These are phyloP conservation scores for Falco peregrinus DNA, from an alignment of 2,797 vertebrate species.

Conservation along the genomic window DNA sequence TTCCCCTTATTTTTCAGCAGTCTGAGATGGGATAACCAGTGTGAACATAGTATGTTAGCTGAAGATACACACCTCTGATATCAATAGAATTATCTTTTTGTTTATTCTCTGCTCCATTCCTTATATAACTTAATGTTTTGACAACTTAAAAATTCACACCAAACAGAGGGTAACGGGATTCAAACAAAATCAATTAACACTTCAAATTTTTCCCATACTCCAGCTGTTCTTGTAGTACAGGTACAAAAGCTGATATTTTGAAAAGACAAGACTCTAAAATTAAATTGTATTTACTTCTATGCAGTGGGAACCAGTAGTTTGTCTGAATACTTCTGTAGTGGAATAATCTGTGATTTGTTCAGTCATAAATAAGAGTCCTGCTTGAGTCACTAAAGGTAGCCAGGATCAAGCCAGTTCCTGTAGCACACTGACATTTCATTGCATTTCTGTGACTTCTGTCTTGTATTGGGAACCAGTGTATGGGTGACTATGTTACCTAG, in stretches of 20 bases:
- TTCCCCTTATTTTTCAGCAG: background rate
- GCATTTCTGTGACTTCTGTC: background rate
- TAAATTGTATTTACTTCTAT: conserved; percentile 39
- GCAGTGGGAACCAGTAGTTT: background rate
- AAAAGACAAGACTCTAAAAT: background rate
- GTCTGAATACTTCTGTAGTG: background rate
- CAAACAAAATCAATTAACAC: conserved; percentile 66
- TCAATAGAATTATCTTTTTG: background rate
- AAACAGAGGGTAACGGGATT: conserved; percentile 35
- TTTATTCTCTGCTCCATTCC: background rate
- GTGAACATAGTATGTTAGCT: background rate
- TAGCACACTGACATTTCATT: background rate
- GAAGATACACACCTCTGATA: background rate
- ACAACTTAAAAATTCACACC: conserved; percentile 43
- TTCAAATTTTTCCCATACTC: conserved; percentile 41
- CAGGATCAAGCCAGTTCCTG: background rate
- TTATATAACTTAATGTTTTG: conserved; percentile 38
- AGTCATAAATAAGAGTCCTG: background rate
- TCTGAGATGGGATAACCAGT: background rate
- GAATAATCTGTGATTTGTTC: background rate
- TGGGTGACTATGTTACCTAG: background rate
- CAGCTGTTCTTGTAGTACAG: conserved; percentile 23
- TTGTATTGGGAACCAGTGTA: background rate
- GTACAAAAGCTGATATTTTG: background rate
- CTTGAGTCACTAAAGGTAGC: background rate